Evolutionary conservation across 35 echinoderm and acorn worm species (phyloP).

Genomic region (Apostichopus japonicus): DNA sequence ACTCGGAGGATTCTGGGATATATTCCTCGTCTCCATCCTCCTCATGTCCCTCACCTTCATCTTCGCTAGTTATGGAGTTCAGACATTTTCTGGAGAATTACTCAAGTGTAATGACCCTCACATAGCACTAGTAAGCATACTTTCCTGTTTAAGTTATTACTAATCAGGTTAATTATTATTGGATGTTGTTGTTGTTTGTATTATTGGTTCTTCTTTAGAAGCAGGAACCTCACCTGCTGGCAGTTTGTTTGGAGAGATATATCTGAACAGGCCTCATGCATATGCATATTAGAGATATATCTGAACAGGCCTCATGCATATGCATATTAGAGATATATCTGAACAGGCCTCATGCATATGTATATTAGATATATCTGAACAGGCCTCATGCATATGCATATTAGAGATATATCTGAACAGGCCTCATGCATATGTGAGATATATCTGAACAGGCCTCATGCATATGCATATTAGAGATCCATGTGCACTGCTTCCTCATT

Average conservation of each 20-base stretch:
- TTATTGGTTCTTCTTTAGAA: not conserved
- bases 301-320: too few relatives aligned
- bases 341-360: too few relatives aligned
- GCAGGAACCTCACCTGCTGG: too few relatives aligned
- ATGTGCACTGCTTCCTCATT: not conserved
- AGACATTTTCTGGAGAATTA: constrained; percentile 76
- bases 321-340: too few relatives aligned
- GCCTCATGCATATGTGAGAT: too few relatives aligned
- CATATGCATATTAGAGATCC: not conserved
- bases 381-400: too few relatives aligned
- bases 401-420: too few relatives aligned
- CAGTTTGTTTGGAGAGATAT: not conserved
- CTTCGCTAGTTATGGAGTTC: constrained; percentile 98
- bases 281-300: too few relatives aligned
- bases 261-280: too few relatives aligned
- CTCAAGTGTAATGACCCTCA: constrained; percentile 83
- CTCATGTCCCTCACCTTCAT: constrained; percentile 89
- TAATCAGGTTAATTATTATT: not conserved
- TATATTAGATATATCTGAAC: too few relatives aligned
- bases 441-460: too few relatives aligned
- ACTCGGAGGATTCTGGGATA: constrained; percentile 86
- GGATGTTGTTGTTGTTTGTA: not conserved
- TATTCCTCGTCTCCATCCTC: constrained; percentile 89
- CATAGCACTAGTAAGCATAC: constrained; percentile 28
- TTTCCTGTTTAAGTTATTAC: not conserved